phyloP scores from a whole-genome alignment of 2,888 invertebrate genomes.

The Molorchus minor region DNA sequence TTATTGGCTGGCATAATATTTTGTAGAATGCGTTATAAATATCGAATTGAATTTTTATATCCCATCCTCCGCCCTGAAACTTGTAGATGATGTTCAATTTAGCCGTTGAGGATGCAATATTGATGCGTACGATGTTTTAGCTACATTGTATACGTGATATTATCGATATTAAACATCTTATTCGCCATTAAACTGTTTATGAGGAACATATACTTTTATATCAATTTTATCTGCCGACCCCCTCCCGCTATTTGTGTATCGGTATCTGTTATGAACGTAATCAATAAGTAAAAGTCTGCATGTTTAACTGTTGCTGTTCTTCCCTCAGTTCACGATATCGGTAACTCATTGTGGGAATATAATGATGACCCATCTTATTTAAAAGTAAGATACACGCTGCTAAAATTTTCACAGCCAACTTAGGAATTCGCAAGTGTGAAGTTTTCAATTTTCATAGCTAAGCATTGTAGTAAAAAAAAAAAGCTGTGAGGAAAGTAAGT shows the following conservation, averaged over 20 bases:
- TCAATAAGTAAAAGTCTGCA: conserved; percentile 21
- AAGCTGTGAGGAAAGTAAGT: too few species aligned
- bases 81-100: conserved; percentile 27
- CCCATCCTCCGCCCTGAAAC: conserved; percentile 21
- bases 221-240: conserved; percentile 42
- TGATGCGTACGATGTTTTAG: conserved; percentile 34
- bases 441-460: too few species aligned
- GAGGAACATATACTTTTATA: conserved; percentile 45
- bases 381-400: neutral
- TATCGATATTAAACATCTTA: conserved; percentile 47
- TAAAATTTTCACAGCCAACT: too few species aligned
- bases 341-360: conserved; percentile 1
- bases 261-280: conserved; percentile 20
- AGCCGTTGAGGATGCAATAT: conserved; percentile 29
- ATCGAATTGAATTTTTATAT: conserved; percentile 30
- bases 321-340: conserved; percentile 1
- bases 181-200: conserved; percentile 48
- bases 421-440: too few species aligned
- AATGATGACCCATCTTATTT: conserved; percentile 6
- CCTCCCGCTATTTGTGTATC: conserved; percentile 30
- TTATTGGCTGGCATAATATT: conserved; percentile 28
- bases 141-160: conserved; percentile 44
- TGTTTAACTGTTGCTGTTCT: neutral
- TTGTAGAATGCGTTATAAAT: conserved; percentile 27
- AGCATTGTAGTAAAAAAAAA: too few species aligned